These are phyloP conservation scores for Balaeniceps rex DNA, from an alignment of 2,113 vertebrate species.

Conservation along the genomic window DNA sequence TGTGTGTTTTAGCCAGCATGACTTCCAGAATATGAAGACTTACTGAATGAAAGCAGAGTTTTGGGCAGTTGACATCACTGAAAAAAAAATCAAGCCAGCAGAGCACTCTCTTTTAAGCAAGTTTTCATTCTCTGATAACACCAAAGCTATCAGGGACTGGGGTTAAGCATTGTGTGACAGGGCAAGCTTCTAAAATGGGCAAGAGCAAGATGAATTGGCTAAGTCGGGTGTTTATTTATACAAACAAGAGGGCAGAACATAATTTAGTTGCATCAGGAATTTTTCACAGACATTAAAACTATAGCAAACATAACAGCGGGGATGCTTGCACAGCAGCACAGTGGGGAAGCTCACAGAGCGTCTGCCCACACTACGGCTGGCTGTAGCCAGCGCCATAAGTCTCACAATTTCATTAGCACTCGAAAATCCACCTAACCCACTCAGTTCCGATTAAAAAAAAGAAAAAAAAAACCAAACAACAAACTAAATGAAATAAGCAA, in stretches of 20 bases:
- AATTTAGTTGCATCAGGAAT: conserved; percentile 78
- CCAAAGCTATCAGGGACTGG: not conserved
- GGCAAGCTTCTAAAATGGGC: conserved; percentile 47
- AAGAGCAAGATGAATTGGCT: conserved; percentile 64
- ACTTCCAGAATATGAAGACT: not conserved
- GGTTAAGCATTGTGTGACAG: conserved; percentile 51
- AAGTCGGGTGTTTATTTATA: conserved; percentile 66
- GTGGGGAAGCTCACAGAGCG: conserved; percentile 74
- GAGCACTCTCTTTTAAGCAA: conserved; percentile 11
- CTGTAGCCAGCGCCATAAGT: conserved; percentile 74
- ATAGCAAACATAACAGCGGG: conserved; percentile 82
- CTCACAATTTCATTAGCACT: conserved; percentile 78
- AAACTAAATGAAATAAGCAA: not conserved
- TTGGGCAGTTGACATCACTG: not conserved
- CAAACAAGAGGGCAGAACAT: conserved; percentile 77
- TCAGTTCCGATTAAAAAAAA: not conserved
- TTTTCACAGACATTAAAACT: conserved; percentile 84
- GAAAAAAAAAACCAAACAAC: not conserved
- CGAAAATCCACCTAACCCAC: conserved; percentile 69
- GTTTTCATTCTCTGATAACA: conserved; percentile 44
- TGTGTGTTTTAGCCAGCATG: not conserved
- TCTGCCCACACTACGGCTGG: conserved; percentile 76
- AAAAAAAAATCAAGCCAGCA: not conserved
- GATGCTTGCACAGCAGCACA: conserved; percentile 76
- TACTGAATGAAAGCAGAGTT: not conserved